A percentile compares a stretch with the other conserved stretches of the same genome.
phyloP scores from a whole-genome alignment of 2,113 vertebrate species.

The Tragelaphus scriptus region DNA sequence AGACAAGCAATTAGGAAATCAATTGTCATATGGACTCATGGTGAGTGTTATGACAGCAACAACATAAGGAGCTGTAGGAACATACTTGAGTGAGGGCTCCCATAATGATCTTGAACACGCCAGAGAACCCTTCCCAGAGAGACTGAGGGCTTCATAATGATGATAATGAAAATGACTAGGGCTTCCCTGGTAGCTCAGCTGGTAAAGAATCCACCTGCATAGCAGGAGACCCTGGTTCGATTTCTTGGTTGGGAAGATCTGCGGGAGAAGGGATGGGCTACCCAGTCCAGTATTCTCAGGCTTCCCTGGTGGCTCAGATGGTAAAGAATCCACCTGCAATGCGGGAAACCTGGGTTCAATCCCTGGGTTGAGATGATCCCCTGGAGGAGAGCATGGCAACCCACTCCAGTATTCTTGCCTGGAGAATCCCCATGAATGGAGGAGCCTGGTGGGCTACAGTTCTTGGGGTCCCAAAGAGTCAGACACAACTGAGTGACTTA shows the following conservation, averaged over 20 bases:
- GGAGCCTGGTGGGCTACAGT: not conserved
- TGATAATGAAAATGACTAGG: not conserved
- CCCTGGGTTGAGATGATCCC: not conserved
- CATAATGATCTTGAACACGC: not conserved
- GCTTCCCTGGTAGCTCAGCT: not conserved
- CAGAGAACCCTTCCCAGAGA: not conserved
- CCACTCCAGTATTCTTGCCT: not conserved
- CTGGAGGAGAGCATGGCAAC: not conserved
- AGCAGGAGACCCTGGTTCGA: not conserved
- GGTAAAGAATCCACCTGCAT: not conserved
- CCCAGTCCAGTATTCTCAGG: not conserved
- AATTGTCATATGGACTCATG: not conserved
- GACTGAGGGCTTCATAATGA: not conserved
- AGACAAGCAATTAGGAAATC: not conserved
- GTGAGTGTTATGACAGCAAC: not conserved
- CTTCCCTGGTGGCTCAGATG: not conserved
- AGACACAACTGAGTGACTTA: not conserved
- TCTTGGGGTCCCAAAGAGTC: not conserved
- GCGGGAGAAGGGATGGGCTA: not conserved
- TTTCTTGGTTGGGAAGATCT: not conserved
- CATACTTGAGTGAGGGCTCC: not conserved
- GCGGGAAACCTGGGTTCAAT: fast-evolving
- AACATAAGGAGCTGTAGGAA: too few species aligned
- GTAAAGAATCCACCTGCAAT: not conserved
- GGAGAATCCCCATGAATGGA: not conserved